Conservation (phyloP, 2,797 vertebrate genomes). For the Tragelaphus eurycerus region DNA sequence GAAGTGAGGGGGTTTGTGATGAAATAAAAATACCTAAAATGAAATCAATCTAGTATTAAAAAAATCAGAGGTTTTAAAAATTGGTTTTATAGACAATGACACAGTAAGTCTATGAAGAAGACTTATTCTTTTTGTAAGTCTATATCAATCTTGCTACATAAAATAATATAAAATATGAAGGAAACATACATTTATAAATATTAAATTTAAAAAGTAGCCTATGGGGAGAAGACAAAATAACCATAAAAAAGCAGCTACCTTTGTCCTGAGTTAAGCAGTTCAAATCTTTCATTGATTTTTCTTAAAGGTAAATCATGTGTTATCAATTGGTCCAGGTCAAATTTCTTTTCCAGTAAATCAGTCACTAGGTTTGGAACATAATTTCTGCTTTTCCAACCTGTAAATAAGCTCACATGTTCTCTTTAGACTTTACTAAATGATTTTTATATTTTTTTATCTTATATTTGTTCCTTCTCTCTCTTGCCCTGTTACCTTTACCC, state of each 20-base stretch:
- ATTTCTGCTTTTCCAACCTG: constrained; percentile 85
- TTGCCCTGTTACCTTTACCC: background rate
- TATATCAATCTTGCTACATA: background rate
- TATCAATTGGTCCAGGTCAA: constrained; percentile 91
- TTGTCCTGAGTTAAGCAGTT: constrained; percentile 87
- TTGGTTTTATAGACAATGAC: background rate
- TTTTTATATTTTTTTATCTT: background rate
- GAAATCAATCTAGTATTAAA: background rate
- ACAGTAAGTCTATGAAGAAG: background rate
- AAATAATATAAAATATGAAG: background rate
- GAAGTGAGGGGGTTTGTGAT: background rate
- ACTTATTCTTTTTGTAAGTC: background rate
- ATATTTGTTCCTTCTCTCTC: background rate
- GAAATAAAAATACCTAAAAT: background rate
- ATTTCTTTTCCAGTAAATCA: constrained; percentile 88
- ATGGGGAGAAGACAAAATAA: background rate
- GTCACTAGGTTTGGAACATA: constrained; percentile 85
- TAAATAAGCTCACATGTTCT: constrained; percentile 2
- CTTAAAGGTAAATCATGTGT: constrained; percentile 88
- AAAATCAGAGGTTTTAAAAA: background rate
- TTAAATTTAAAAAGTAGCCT: background rate
- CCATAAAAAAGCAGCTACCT: constrained; percentile 81
- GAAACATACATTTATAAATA: background rate
- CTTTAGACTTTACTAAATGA: background rate
- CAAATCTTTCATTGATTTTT: constrained; percentile 87